Evolutionary conservation across 1,140 invertebrate species (phyloP), one percentile per base, ranked within the genome.

Genomic region (Hetaerina americana): DNA sequence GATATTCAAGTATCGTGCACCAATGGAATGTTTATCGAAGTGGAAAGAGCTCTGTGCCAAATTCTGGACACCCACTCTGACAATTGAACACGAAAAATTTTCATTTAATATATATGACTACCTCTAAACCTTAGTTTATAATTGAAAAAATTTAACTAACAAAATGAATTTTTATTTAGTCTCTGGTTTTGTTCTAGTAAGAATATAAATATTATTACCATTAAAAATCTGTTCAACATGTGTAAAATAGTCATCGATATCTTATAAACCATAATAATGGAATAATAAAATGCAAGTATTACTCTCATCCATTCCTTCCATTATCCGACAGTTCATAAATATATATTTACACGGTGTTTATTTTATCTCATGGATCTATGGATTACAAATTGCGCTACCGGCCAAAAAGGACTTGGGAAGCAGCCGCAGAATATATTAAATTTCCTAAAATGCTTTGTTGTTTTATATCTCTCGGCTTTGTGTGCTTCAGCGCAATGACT

Each of bases 181-280:
- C 40, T 57, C 22, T 57, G n/a, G n/a, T n/a, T n/a, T n/a, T n/a
- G n/a, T n/a, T 57, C 40, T 57, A 57, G n/a, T 57, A 12, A 57
- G 40, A 57, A 57, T 57, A 57, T 57, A 57, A 57, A 57, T 57
- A 57, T 57, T 57, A 57, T 57, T 57, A 57, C 40, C 40, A n/a
- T 57, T 57, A 57, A 57, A 57, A 57, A 57, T 57, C 40, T 57
- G 40, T 10, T 57, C 22, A 57, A 57, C 40, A 57, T 57, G 40
- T 57, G 15, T 57, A 57, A 57, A 57, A 57, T 57, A 57, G 40
- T 57, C 40, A 57, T 57, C 40, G 22, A 57, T 57, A 57, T 57
- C 15, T 57, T 57, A n/a, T 57, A 57, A 57, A 57, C 40, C 40
- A 57, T 57, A 57, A 57, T 57, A 57, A 18, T 12, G 2, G 40